These are phyloP conservation scores for Mellilla xanthometata DNA, from an alignment of 2,888 invertebrate genomes.

Conservation along the genomic window DNA sequence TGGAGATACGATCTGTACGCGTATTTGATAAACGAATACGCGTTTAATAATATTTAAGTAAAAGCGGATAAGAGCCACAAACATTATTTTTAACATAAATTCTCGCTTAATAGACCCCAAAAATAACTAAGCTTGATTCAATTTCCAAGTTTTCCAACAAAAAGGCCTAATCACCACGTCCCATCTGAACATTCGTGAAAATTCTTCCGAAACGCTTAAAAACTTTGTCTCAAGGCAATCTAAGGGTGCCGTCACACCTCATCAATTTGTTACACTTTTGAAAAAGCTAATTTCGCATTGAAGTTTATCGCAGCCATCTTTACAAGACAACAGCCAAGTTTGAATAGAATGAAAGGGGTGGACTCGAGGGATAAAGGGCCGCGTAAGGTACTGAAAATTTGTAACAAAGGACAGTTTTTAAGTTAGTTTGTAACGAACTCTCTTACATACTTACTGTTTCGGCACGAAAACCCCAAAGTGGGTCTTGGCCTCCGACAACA, in stretches of 20 bases:
- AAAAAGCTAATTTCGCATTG: conserved; percentile 48
- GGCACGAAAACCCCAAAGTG: too few relatives aligned
- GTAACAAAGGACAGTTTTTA: not conserved
- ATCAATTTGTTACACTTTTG: conserved; percentile 49
- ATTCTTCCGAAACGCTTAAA: conserved; percentile 28
- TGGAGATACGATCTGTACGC: too few relatives aligned
- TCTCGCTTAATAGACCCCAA: not conserved
- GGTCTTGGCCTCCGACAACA: too few relatives aligned
- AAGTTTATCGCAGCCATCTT: conserved; percentile 32
- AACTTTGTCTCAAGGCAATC: conserved; percentile 33
- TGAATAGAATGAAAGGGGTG: conserved; percentile 28
- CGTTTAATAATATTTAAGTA: too few relatives aligned
- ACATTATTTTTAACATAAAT: too few relatives aligned
- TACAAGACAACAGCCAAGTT: conserved; percentile 31
- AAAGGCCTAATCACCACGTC: conserved; percentile 16
- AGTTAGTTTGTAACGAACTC: not conserved
- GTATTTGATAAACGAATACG: too few relatives aligned
- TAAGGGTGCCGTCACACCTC: conserved; percentile 40
- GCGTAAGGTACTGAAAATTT: not conserved
- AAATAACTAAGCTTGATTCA: conserved; percentile 8
- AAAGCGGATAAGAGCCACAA: too few relatives aligned
- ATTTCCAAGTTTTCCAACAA: conserved; percentile 6
- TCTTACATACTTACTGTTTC: too few relatives aligned
- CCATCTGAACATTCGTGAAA: conserved; percentile 25
- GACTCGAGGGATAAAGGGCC: conserved; percentile 29